Evolutionary conservation across 2,113 vertebrate species (phyloP), one percentile per base, ranked within the genome.

Genomic region (Progne subis): DNA sequence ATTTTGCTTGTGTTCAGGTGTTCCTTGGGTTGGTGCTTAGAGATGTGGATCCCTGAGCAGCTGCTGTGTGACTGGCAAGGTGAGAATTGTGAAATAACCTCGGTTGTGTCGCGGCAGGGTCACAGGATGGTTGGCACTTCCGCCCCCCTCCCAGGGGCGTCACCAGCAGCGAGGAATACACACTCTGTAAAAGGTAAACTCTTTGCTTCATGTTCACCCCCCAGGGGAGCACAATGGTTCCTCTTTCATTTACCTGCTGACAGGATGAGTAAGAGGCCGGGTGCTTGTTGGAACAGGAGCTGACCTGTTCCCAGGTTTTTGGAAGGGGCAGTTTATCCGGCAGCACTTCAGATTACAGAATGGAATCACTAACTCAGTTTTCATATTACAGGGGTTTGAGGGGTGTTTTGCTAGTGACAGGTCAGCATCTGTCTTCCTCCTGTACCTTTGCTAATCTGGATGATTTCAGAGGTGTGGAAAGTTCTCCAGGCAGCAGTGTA

Each of bases 141-240:
- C 98, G 99, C 24, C 99, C 99, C 85, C 99, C 99, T 76, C 99
- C 99, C 70, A 95, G 99, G 96, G 99, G 99, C 83, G 99, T 99
- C 96, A 99, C 99, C 68, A 99, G 99, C 98, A 99, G 99, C 68
- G 99, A 99, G 96, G 99, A 99, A 68, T 99, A 99, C 95, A 99
- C 99, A 1, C 97, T 99, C 87, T 99, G 99, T 97, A 99, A 99
- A 98, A 99, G 99, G 99, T 99, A 98, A 98, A 68, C 64, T 88
- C 43, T 50, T 57, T 46, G 50, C 88, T 93, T 82, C 52, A 7
- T 86, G 57, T 29, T 80, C 2, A 1, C 67, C n/a, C 90, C 78
- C 83, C 50, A 60, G 64, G 64, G 72, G 11, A 64, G 72, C 69
- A 17, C 8, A 59, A 72, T 0, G 9, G 47, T 89, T 94, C 68